Conservation (phyloP, 2,888 invertebrate species). For the Meiosimyza decipiens region DNA sequence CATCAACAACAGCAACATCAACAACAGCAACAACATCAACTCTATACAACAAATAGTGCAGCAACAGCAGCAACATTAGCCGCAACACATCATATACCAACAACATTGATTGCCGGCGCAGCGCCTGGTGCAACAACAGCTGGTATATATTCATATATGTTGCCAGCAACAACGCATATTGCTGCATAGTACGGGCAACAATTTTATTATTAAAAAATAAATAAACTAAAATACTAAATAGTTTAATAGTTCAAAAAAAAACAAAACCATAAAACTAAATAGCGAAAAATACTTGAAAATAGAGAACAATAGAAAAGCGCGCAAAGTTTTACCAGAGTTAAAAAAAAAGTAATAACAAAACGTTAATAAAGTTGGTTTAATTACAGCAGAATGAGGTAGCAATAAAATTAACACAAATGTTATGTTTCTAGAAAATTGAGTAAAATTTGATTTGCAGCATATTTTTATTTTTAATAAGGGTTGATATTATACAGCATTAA, state of each 20-base stretch:
- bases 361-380: constrained; percentile 30
- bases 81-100: constrained; percentile 52
- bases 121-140: constrained; percentile 52
- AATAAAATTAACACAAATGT: no score
- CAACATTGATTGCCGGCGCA: constrained; percentile 53
- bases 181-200: constrained; percentile 59
- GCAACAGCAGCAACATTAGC: constrained; percentile 52
- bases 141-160: constrained; percentile 63
- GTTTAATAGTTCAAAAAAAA: constrained; percentile 41
- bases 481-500: constrained; percentile 20
- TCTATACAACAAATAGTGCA: constrained; percentile 37
- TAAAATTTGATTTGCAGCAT: constrained; percentile 6
- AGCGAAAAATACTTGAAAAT: constrained; percentile 15
- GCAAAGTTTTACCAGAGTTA: constrained; percentile 29
- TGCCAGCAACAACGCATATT: constrained; percentile 64
- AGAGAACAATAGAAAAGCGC: constrained; percentile 22
- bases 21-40: constrained; percentile 45
- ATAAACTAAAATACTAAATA: constrained; percentile 44
- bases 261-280: constrained; percentile 40
- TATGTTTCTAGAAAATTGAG: no score
- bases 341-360: no score
- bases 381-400: constrained; percentile 19
- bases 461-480: constrained; percentile 22
- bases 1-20: constrained; percentile 42
- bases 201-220: constrained; percentile 45